Evolutionary conservation across 2,888 invertebrate genomes (phyloP), one percentile per base, ranked within the genome.

Genomic region (Gymnosoma rotundatum): DNA sequence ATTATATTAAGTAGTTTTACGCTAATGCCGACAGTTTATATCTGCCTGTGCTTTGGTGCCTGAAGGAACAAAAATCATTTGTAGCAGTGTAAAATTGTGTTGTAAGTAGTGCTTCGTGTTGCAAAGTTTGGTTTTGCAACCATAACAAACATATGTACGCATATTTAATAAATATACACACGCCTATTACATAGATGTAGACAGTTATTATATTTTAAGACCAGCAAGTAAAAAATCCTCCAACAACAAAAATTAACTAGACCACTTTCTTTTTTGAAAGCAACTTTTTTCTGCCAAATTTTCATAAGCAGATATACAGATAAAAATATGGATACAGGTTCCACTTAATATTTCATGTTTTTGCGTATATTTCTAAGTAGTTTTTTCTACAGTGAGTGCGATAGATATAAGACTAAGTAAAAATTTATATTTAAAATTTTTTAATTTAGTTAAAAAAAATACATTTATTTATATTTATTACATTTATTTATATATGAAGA

Each of bases 231-330:
- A 42, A 25, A 73, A 73, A 50, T 58, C 58, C 66, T 56, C 25
- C 32, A 42, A 42, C 25, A 66, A 38, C 50, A 58, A 21, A 69
- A 50, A 67, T 67, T 67, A 76, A 69, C 60, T 61, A 52, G 50
- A 78, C 76, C 76, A 69, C 76, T 78, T 60, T 78, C 42, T 25
- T 45, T 61, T 76, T 78, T 60, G 20, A 60, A 67, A 25, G 21
- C 67, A 25, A 60, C 58, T 60, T 52, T 52, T 50, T 52, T 50
- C 5, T 32, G 32, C 21, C 25, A 67, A 50, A 12, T 66, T 25
- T 38, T 48, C 25, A 14, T 60, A 60, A 67, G 58, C 21, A 42
- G 52, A 69, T 54, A 69, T 18, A 45, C 42, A 52, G 16, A 42
- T 52, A 60, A 38, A 61, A 25, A 58, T 32, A 48, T 66, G 58